Conservation (phyloP, 2,113 vertebrate genomes). For the Labeo catla region DNA sequence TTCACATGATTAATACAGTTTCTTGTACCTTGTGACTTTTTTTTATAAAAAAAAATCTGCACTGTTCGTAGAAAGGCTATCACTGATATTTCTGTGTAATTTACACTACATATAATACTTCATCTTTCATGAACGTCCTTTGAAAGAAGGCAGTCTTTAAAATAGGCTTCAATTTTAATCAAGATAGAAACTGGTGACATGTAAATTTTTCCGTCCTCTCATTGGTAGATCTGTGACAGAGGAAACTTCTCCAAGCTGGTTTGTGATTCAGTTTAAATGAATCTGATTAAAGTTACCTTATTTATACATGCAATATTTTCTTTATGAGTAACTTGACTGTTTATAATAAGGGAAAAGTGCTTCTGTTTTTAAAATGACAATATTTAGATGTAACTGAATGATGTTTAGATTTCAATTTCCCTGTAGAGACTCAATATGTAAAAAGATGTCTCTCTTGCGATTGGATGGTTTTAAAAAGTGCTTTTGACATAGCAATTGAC, state of each 20-base stretch:
- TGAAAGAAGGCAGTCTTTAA: too few species aligned
- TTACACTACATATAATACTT: too few species aligned
- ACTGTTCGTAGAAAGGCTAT: too few species aligned
- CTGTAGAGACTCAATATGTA: neutral
- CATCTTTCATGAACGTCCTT: too few species aligned
- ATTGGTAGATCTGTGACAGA: neutral
- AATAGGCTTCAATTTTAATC: too few species aligned
- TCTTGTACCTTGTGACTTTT: too few species aligned
- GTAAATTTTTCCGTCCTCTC: neutral
- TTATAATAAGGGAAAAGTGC: neutral
- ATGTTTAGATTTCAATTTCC: neutral
- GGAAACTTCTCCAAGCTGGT: neutral
- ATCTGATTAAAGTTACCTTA: too few species aligned
- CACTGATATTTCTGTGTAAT: too few species aligned
- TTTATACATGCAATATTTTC: too few species aligned
- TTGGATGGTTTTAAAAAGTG: neutral
- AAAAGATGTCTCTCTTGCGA: neutral
- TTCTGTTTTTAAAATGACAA: neutral
- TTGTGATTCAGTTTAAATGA: neutral
- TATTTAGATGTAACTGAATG: neutral
- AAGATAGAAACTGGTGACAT: neutral
- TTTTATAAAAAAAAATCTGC: too few species aligned
- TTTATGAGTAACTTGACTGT: neutral
- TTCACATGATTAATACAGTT: too few species aligned
- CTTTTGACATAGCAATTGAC: too few species aligned